A percentile compares a stretch with the other conserved stretches of the same genome.
phyloP scores from a whole-genome alignment of 2,113 vertebrate species.

The Haemorhous mexicanus region DNA sequence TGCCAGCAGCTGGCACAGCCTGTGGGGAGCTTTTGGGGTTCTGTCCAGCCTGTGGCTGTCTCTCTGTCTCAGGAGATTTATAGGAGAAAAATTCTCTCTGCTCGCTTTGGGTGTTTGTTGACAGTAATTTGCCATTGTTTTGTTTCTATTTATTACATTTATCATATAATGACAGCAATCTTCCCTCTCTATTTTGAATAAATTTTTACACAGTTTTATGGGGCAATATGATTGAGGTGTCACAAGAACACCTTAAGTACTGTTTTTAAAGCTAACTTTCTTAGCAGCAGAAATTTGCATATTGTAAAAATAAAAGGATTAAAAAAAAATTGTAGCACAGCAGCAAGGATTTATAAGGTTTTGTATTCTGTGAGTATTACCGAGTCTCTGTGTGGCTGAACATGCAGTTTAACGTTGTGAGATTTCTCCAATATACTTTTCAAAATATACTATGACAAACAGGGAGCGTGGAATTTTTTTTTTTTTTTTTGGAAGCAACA shows the following conservation, averaged over 20 bases:
- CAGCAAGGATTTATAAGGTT: neutral
- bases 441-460: neutral
- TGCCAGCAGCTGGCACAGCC: neutral
- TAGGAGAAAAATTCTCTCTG: neutral
- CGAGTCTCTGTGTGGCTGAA: neutral
- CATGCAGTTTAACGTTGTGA: neutral
- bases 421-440: neutral
- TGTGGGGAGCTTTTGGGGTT: rapidly evolving
- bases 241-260: neutral
- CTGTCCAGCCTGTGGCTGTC: neutral
- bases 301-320: neutral
- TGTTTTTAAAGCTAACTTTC: neutral
- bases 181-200: neutral
- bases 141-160: neutral
- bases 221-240: neutral
- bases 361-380: neutral
- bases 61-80: neutral
- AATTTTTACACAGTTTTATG: neutral
- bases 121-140: neutral
- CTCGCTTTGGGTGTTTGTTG: neutral
- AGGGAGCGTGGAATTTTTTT: neutral
- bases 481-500: neutral
- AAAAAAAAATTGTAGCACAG: neutral
- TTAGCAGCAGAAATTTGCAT: neutral
- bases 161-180: neutral